Conservation (phyloP, 2,113 vertebrate genomes). For the Mesoclemmys tuberculata region DNA sequence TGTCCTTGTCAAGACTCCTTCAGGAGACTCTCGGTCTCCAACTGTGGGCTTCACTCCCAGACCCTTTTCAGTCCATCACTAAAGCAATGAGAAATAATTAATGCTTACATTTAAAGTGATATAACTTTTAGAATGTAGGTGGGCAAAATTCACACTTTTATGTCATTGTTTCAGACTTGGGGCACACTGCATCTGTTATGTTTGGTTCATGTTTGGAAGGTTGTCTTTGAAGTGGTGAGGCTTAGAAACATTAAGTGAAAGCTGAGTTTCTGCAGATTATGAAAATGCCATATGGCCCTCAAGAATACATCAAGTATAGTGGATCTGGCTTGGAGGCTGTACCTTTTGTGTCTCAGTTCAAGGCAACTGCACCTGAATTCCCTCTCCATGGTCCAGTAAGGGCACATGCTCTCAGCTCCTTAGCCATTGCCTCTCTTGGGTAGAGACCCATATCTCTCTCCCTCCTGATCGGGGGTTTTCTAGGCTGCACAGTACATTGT, state of each 20-base stretch:
- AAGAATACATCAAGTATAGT: neutral
- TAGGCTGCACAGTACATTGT: no score
- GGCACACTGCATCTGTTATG: rapidly evolving
- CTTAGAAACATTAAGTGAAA: neutral
- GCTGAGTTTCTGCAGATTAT: neutral
- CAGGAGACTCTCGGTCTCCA: no score
- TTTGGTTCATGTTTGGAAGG: neutral
- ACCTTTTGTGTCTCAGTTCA: neutral
- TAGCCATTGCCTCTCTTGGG: no score
- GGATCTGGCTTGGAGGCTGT: neutral
- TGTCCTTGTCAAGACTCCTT: no score
- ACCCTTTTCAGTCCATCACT: no score
- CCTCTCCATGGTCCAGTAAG: no score
- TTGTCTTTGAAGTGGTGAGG: neutral
- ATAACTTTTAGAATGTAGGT: neutral
- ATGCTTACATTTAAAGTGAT: neutral
- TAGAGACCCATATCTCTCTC: no score
- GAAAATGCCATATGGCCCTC: neutral
- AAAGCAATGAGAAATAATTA: neutral
- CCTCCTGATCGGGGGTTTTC: no score
- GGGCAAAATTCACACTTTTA: neutral
- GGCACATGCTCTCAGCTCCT: no score
- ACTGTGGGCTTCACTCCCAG: no score
- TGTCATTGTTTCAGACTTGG: neutral
- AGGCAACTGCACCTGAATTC: no score